Evolutionary conservation across 1,140 invertebrate species (phyloP).

Genomic region (Tetragnatha versicolor): DNA sequence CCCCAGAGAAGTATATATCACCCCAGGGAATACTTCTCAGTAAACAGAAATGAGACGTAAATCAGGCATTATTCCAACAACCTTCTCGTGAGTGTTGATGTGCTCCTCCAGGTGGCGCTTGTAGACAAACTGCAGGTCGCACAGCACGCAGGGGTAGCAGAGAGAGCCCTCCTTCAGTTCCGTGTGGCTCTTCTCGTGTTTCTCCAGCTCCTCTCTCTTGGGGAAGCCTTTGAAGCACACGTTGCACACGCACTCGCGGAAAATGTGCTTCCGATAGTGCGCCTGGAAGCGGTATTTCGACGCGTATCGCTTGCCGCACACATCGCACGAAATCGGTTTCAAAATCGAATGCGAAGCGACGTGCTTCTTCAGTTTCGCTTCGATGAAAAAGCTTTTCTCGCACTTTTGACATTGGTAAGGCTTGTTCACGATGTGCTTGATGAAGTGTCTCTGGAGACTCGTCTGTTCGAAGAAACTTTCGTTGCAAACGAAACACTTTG

Average conservation of each 20-base stretch:
- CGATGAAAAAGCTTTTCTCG: conserved; percentile 9
- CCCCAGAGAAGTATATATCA: too few relatives aligned
- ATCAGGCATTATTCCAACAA: not conserved
- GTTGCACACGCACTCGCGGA: not conserved
- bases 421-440: conserved; percentile 2
- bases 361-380: not conserved
- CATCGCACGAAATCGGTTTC: not conserved
- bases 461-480: not conserved
- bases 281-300: not conserved
- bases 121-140: not conserved
- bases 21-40: too few relatives aligned
- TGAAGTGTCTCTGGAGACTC: conserved; percentile 3
- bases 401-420: not conserved
- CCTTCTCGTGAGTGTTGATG: conserved; percentile 9
- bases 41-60: not conserved
- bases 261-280: not conserved
- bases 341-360: not conserved
- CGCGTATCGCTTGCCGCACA: not conserved
- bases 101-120: conserved; percentile 1
- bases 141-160: not conserved
- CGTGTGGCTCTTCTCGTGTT: conserved; percentile 11
- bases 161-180: not conserved
- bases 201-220: not conserved
- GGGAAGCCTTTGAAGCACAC: not conserved
- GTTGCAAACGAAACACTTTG: not conserved